These are phyloP conservation scores for Xanthia icteritia DNA, from an alignment of 2,888 invertebrate genomes.

Conservation along the genomic window DNA sequence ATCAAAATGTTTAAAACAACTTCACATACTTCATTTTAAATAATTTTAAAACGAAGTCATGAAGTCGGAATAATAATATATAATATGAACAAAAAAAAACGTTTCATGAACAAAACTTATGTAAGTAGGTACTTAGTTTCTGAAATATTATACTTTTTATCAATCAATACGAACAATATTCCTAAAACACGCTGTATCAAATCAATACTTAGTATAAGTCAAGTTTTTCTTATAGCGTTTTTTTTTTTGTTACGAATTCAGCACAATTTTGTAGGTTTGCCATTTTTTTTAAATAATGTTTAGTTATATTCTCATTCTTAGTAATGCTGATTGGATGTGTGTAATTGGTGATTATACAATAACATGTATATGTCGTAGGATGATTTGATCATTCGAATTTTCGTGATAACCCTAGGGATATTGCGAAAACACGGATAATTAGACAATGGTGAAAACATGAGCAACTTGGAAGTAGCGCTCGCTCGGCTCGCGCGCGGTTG, in stretches of 20 bases:
- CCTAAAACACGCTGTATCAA: slow-evolving; percentile 46
- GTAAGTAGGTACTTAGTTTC: neutral
- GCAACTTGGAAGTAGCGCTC: too few species aligned
- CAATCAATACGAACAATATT: slow-evolving; percentile 36
- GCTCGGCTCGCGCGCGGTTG: too few species aligned
- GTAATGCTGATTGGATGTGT: slow-evolving; percentile 26
- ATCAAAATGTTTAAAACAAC: neutral
- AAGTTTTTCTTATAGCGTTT: slow-evolving; percentile 42
- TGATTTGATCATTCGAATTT: too few species aligned
- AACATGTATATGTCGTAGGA: neutral
- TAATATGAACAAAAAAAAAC: neutral
- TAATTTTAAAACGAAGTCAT: neutral
- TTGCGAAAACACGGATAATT: too few species aligned
- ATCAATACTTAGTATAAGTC: slow-evolving; percentile 53
- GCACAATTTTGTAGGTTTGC: slow-evolving; percentile 52
- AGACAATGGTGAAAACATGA: too few species aligned
- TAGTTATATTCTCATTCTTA: slow-evolving; percentile 8
- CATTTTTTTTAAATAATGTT: slow-evolving; percentile 21
- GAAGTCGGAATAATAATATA: neutral
- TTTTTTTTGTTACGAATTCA: slow-evolving; percentile 58
- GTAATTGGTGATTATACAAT: slow-evolving; percentile 23
- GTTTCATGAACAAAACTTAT: neutral
- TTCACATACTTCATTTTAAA: neutral
- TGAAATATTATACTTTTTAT: slow-evolving; percentile 1
- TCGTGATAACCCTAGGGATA: too few species aligned